These are phyloP conservation scores for Aspidiotus destructor DNA, from an alignment of 2,888 invertebrate genomes.

Conservation along the genomic window DNA sequence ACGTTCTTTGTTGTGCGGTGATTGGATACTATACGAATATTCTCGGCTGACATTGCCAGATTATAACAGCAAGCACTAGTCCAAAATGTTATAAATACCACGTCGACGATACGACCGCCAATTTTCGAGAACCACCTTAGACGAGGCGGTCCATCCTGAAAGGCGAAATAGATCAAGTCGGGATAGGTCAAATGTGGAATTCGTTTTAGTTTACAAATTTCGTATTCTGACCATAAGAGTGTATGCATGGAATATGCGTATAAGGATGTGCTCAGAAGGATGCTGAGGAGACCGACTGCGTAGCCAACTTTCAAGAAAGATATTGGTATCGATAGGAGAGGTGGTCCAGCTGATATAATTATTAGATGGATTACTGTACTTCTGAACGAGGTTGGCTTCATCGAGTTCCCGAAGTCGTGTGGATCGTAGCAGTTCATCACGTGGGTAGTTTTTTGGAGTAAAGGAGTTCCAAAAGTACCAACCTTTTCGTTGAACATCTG, in stretches of 20 bases:
- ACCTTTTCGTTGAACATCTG: neutral
- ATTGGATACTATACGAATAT: neutral
- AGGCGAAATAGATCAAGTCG: conserved; percentile 9
- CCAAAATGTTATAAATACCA: conserved; percentile 1
- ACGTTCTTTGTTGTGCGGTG: conserved; percentile 25
- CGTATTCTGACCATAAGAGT: conserved; percentile 5
- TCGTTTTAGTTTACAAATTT: conserved; percentile 22
- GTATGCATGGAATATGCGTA: conserved; percentile 15
- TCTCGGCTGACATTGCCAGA: conserved; percentile 9
- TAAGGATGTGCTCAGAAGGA: neutral
- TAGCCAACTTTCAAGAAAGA: neutral
- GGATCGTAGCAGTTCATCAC: conserved; percentile 7
- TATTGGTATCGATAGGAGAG: conserved; percentile 11
- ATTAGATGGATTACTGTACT: conserved; percentile 11
- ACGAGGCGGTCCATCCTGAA: conserved; percentile 5
- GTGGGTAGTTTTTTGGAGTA: too few relatives aligned
- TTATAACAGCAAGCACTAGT: neutral
- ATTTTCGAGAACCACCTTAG: neutral
- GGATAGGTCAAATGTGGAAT: conserved; percentile 13
- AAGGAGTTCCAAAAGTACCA: neutral
- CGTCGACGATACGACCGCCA: neutral
- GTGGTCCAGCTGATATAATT: conserved; percentile 17
- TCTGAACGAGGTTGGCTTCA: conserved; percentile 13
- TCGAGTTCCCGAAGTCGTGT: conserved; percentile 6
- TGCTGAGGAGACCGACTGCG: neutral